Evolutionary conservation across 2,888 invertebrate species (phyloP), one percentile per base, ranked within the genome.

Genomic region (Stratiomys singularior): DNA sequence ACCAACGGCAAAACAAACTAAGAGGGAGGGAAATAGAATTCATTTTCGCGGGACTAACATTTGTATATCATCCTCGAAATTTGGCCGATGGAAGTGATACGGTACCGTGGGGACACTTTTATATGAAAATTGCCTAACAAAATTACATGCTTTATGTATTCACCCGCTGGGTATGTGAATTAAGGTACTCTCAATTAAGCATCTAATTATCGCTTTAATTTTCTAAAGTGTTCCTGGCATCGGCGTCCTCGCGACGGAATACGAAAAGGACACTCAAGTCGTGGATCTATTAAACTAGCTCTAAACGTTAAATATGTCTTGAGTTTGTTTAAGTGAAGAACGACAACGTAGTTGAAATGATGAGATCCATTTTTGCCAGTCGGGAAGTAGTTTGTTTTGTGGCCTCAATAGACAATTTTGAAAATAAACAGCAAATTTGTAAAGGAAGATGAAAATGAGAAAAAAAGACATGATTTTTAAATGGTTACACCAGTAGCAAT

Each of bases 141-240:
- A 72, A 72, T 72, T 72, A 72, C 56, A 72, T 30, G 30, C 28
- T 28, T 72, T 71, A 15, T 47, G 15, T 71, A 23, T 23, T 27
- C 27, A 21, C 72, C 58, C 72, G 11, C 72, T 1, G 72, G 72
- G 27, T n/a, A 4, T 9, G 47, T 11, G 56, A 23, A 56, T 58
- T 56, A 58, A 72, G 56, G 56, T 56, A 72, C 56, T 72, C 72
- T 72, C 72, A 72, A 72, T 72, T 72, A 72, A 52, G 56, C 72
- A 72, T 58, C 72, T 58, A 72, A 72, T 72, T 72, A 72, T 72
- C 72, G 58, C 72, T 72, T 72, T 72, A 72, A 72, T 72, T 72
- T 72, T 28, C 18, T 56, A 58, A 72, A 72, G 72, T 56, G 72
- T 58, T 72, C 23, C 37, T 37, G 9, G 56, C 52, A 21, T 18